These are phyloP conservation scores for Paracanthobrama guichenoti DNA, from an alignment of 2,113 vertebrate genomes.

Conservation along the genomic window DNA sequence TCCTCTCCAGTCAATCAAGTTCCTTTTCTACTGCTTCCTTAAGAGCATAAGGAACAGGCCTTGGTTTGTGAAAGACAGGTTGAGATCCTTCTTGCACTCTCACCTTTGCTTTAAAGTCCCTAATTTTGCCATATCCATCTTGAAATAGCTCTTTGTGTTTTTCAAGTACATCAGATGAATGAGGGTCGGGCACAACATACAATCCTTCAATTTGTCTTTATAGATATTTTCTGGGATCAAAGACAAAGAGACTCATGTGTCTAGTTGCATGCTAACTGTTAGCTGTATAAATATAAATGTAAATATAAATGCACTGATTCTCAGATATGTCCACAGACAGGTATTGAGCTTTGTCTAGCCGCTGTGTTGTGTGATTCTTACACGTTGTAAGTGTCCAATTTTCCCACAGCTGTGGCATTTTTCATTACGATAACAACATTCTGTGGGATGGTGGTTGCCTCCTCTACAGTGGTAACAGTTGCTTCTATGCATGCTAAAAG, in stretches of 20 bases:
- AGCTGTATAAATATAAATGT: background rate
- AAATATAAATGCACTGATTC: background rate
- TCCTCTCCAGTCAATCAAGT: too few species aligned
- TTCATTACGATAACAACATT: constrained; percentile 10
- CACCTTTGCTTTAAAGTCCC: too few species aligned
- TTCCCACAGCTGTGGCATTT: constrained; percentile 33
- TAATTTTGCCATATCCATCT: too few species aligned
- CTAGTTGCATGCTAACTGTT: constrained; percentile 20
- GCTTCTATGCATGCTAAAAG: background rate
- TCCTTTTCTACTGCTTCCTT: too few species aligned
- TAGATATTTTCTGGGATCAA: background rate
- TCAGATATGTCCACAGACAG: background rate
- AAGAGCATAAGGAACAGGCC: too few species aligned
- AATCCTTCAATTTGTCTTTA: background rate
- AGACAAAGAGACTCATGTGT: constrained; percentile 17
- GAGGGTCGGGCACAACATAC: background rate
- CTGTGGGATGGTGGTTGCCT: constrained; percentile 5
- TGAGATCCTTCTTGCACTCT: too few species aligned
- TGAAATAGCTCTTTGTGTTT: too few species aligned
- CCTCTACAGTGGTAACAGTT: constrained; percentile 10
- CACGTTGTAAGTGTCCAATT: constrained; percentile 8
- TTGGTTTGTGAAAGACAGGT: too few species aligned
- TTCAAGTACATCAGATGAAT: background rate
- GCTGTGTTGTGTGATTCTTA: background rate
- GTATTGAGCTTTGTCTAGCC: background rate